These are phyloP conservation scores for Poliocrania exsul DNA, from an alignment of 2,797 vertebrate genomes.

Conservation along the genomic window DNA sequence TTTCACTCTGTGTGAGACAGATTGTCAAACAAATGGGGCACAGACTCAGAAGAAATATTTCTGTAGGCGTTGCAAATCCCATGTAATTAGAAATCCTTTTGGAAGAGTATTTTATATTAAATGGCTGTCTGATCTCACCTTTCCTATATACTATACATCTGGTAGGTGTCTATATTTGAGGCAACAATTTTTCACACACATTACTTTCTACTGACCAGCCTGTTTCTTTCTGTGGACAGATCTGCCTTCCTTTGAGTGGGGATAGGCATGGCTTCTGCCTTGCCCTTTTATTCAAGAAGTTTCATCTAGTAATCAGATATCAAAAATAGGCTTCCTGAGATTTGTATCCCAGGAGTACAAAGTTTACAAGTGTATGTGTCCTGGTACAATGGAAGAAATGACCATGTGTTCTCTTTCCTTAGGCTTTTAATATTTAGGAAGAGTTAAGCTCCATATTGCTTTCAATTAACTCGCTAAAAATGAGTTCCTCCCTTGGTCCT, in stretches of 20 bases:
- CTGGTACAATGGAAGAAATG: background rate
- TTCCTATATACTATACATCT: background rate
- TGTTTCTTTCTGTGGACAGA: background rate
- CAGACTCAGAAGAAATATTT: background rate
- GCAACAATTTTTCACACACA: background rate
- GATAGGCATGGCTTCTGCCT: background rate
- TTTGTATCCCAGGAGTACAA: background rate
- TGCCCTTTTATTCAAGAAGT: background rate
- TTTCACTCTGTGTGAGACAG: background rate
- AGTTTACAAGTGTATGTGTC: background rate
- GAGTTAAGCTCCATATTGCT: slow-evolving; percentile 51
- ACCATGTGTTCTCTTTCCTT: background rate
- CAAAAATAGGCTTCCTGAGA: background rate
- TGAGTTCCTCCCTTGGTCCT: slow-evolving; percentile 28
- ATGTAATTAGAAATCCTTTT: background rate
- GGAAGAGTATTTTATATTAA: background rate
- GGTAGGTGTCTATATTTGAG: background rate
- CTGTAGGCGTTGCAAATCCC: background rate
- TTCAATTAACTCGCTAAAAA: slow-evolving; percentile 68
- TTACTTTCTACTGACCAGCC: background rate
- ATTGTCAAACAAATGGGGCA: background rate
- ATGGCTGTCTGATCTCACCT: background rate
- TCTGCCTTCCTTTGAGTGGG: background rate
- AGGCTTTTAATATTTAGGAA: slow-evolving; percentile 10
- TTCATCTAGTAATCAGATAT: background rate